Evolutionary conservation across 1,140 invertebrate species (phyloP), one percentile per base, ranked within the genome.

Genomic region (Drosophila pachea): DNA sequence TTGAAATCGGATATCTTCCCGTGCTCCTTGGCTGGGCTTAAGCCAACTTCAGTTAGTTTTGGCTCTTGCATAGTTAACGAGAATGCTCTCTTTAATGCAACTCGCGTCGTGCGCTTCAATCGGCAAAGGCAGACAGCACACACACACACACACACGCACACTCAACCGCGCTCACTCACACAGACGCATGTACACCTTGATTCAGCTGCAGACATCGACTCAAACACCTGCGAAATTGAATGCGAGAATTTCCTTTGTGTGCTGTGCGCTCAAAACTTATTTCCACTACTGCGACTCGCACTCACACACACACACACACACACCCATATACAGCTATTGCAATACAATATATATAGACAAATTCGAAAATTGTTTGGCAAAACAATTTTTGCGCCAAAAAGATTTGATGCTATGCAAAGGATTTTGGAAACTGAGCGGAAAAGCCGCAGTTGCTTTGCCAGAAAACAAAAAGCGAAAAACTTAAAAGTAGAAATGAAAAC

Each of bases 211-310:
- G 75, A 83, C 53, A 58, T 47, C 58, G 76, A 73, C 42, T 82
- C 68, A 84, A 83, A 75, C 81, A 76, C 70, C 81, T 86, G 79
- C 79, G 56, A 86, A 84, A 84, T 84, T 86, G 81, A 84, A 86
- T 79, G 76, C 60, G 76, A 86, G 3, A 84, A 76, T 76, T 76
- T 76, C 76, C 81, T 84, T 83, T 83, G 81, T 9, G 70, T 66
- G 74, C 66, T 71, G 48, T 72, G 62, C 38, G 58, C 42, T 68
- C 55, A 68, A 68, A 76, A 79, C 73, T 79, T 73, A 81, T 73
- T 74, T 73, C 68, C 62, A 65, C 35, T 29, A 35, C 31, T 35
- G 22, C 55, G 52, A 53, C 9, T 43, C 33, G 45, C 48, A 40
- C 16, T 35, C 40, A 14, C 40, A 43, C 12, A 43, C 12, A 43